Percentiles rank a stretch among this genome's conserved stretches.
Conservation (phyloP, 2,797 vertebrate genomes). For the Arctocebus calabarensis region DNA sequence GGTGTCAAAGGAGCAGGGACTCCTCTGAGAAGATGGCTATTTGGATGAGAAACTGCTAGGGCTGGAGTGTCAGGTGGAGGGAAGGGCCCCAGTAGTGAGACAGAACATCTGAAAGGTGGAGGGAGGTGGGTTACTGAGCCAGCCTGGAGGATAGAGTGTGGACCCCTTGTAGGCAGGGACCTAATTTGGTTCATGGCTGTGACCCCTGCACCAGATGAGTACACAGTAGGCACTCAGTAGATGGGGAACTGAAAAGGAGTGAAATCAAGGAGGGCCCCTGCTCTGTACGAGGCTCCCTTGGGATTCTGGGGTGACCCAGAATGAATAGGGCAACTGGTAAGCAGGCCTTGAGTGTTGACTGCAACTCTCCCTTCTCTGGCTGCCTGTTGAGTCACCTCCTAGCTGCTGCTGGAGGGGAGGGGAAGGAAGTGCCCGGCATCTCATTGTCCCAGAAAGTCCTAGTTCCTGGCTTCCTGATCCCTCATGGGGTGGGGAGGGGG, state of each 20-base stretch:
- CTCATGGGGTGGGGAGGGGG: not conserved
- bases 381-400: constrained; percentile 3
- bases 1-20: no score
- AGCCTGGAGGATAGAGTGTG: not conserved
- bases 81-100: not conserved
- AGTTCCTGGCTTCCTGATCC: constrained; percentile 65
- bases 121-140: not conserved
- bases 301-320: not conserved
- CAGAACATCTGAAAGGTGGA: not conserved
- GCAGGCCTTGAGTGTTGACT: not conserved
- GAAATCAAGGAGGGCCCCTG: not conserved
- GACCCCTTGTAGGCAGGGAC: not conserved
- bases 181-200: not conserved
- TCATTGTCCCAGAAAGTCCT: constrained; percentile 27
- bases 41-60: not conserved
- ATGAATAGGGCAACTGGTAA: not conserved
- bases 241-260: not conserved
- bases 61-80: not conserved
- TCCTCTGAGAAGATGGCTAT: not conserved
- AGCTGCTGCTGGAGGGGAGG: not conserved
- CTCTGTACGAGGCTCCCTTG: no score
- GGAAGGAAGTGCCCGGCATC: constrained; percentile 59
- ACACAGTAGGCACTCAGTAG: not conserved
- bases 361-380: rapidly evolving
- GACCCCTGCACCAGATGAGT: not conserved